Evolutionary conservation across 2,113 vertebrate species (phyloP).

Genomic region (Diphyllodes magnificus): DNA sequence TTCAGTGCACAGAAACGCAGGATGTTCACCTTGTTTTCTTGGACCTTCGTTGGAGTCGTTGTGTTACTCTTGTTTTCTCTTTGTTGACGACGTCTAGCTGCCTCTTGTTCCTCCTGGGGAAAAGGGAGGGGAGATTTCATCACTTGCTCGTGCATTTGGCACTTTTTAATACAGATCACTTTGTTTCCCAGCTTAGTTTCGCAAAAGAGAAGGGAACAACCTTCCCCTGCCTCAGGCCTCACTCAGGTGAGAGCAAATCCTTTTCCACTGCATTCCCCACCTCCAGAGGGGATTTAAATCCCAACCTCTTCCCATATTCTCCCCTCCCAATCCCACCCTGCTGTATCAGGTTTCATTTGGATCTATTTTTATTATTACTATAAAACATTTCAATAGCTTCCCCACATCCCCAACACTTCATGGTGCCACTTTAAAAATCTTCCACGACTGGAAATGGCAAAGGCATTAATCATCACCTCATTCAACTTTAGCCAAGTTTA

Average conservation of each 20-base stretch:
- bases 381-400: not conserved
- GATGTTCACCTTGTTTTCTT: constrained; percentile 80
- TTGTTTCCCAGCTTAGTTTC: not conserved
- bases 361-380: accelerated
- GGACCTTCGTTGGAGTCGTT: constrained; percentile 91
- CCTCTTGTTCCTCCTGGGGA: constrained; percentile 94
- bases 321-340: not conserved
- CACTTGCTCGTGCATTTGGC: not conserved
- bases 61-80: constrained; percentile 93
- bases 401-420: not conserved
- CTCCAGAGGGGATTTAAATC: not conserved
- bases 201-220: not conserved
- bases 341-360: not conserved
- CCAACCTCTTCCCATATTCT: not conserved
- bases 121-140: accelerated
- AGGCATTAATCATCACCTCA: not conserved
- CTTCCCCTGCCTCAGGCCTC: not conserved
- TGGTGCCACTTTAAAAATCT: not conserved
- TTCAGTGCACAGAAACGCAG: not conserved
- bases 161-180: not conserved
- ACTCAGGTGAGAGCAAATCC: not conserved
- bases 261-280: not conserved
- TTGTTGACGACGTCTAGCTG: constrained; percentile 89
- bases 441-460: not conserved
- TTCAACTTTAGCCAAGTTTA: not conserved